Evolutionary conservation across 30 jellyfish, hydroid and myxozoan genomes (phyloP), one percentile per base, ranked within the genome.

Genomic region (Aurelia sp.): DNA sequence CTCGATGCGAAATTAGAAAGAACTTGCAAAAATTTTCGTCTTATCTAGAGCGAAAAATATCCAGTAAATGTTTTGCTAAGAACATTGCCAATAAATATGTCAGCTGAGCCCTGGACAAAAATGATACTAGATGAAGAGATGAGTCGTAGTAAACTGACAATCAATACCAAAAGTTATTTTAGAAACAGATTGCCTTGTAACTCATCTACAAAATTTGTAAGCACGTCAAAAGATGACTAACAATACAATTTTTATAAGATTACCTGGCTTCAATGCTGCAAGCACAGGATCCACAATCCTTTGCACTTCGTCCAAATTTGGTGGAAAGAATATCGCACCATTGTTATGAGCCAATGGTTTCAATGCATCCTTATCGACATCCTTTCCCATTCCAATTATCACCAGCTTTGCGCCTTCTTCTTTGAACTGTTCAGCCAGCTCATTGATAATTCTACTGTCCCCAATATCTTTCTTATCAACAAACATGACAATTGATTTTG

Each of bases 311-410:
- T 82, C 97, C n/a, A 89, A 63, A 74, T 67, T 65, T 72, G 97
- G 97, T 13, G 99, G 97, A 84, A 95, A 95, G 96, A 95, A 95
- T 30, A 78, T 76, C 5, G 88, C 94, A 11, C 90, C 91, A n/a
- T 85, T 80, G 30, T 68, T 58, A 40, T 64, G 78, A 15, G 76
- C 81, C 61, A 92, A 47, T 6, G 88, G 60, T 41, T 66, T 73
- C 60, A 92, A 44, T 0, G 76, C 92, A 5, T 72, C 82, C 40
- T 41, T 72, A 57, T 81, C 79, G 8, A 79, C 88, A 0, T 85
- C 94, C 4, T 85, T 78, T 12, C 98, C 99, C n/a, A 90, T 4
- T 53, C 88, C 97, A 18, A 95, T 72, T 27, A 95, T 31, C 17
- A 95, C 89, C 52, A 95, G 72, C 31, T 80, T 85, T n/a, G 90